Evolutionary conservation across 2,113 vertebrate species (phyloP), one percentile per base, ranked within the genome.

Genomic region (Tringa solitaria): DNA sequence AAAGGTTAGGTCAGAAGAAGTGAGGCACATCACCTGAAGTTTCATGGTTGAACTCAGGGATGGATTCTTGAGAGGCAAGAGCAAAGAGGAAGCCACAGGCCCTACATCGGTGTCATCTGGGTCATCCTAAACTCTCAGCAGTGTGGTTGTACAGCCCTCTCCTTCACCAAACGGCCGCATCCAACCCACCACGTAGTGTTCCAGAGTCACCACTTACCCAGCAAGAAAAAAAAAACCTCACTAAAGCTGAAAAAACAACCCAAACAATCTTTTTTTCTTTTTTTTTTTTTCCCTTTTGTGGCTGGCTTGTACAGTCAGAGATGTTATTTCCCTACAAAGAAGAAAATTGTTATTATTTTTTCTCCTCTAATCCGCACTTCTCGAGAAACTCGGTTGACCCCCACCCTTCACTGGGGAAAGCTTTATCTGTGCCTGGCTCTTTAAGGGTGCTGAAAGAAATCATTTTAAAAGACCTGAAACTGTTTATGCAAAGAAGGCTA

Each of bases 91-190:
- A 68, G 45, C 30, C 39, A 70, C 33, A 57, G 33, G 33, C 33
- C 20, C 33, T 53, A 24, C 0, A 0, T 2, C 2, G 0, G 17
- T 63, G 24, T 84, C 46, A 53, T 39, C 32, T 67, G 27, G 26
- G 16, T 75, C 67, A 37, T 33, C 61, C 27, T 57, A 73, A 77
- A 81, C 28, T 67, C 64, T 61, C 8, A 50, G 12, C 1, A 0
- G 26, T 28, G 43, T 51, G 35, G 50, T 26, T 6, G 6, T 41
- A 53, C 45, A 57, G 41, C 30, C 21, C 11, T 3, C 8, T 22
- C 8, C 16, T 22, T 57, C 74, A 63, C 12, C 4, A 1, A 32
- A 28, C 0, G 0, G 54, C 33, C 2, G 1, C 45, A 84, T 65
- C 27, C 37, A 70, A 17, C n/a, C 39, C 69, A 59, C 50, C 12